These are phyloP conservation scores for Caenorhabditis drosophilae DNA, from an alignment of 2,888 invertebrate genomes.

Conservation along the genomic window DNA sequence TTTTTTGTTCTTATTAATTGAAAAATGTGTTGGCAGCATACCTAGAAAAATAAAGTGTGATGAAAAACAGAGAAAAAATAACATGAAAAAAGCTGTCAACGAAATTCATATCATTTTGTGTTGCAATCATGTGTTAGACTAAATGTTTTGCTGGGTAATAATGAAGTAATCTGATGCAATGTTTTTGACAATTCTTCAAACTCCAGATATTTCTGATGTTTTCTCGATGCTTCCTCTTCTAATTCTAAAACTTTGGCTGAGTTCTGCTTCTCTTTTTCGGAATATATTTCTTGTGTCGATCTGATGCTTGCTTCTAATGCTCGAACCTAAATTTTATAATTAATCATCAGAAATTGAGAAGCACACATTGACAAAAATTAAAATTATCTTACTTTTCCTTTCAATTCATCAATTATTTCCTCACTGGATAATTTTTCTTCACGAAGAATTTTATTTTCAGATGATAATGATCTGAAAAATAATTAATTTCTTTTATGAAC, in stretches of 20 bases:
- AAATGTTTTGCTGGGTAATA: constrained; percentile 22
- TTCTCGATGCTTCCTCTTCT: constrained; percentile 20
- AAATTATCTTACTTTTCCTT: constrained; percentile 32
- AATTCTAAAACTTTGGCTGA: constrained; percentile 12
- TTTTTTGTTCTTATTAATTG: too few species aligned
- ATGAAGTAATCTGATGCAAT: constrained; percentile 27
- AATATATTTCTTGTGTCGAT: constrained; percentile 13
- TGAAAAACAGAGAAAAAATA: constrained; percentile 2
- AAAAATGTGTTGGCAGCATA: background rate
- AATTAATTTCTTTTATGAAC: background rate
- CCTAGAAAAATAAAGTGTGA: background rate
- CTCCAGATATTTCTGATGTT: constrained; percentile 32
- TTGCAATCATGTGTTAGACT: constrained; percentile 16
- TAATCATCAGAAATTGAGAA: background rate
- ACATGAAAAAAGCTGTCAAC: background rate
- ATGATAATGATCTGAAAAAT: constrained; percentile 50
- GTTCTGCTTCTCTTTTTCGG: constrained; percentile 21
- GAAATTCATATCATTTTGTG: constrained; percentile 6
- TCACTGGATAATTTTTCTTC: constrained; percentile 56
- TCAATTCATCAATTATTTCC: constrained; percentile 54
- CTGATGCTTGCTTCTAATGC: constrained; percentile 25
- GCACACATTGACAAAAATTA: constrained; percentile 1
- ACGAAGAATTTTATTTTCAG: constrained; percentile 60
- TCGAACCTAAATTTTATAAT: constrained; percentile 26
- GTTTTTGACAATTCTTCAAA: constrained; percentile 33